Percentiles rank a stretch among this genome's conserved stretches.
Evolutionary conservation across 2,888 invertebrate genomes (phyloP).

Genomic region (Graphium colonna): DNA sequence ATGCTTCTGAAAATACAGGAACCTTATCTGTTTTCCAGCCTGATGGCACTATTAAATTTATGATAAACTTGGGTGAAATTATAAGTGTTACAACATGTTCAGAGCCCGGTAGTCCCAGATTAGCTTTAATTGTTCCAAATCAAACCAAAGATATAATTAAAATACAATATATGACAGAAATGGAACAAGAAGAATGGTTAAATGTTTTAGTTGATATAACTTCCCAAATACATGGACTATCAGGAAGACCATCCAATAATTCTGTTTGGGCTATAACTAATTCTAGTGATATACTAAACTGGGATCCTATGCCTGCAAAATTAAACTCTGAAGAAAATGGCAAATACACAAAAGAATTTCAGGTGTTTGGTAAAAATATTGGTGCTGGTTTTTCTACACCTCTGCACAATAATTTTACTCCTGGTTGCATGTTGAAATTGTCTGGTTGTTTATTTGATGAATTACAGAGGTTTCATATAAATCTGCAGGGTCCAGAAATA

Average conservation of each 20-base stretch:
- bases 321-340: conserved; percentile 72
- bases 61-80: conserved; percentile 86
- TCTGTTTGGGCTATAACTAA: conserved; percentile 89
- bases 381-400: conserved; percentile 79
- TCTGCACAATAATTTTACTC: conserved; percentile 86
- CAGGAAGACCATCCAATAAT: conserved; percentile 84
- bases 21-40: conserved; percentile 88
- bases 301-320: conserved; percentile 85
- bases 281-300: conserved; percentile 90
- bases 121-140: conserved; percentile 87
- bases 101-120: conserved; percentile 88
- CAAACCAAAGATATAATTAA: conserved; percentile 82
- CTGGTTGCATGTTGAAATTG: conserved; percentile 84
- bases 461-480: conserved; percentile 85
- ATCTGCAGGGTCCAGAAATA: conserved; percentile 83
- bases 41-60: conserved; percentile 88
- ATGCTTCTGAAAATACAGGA: conserved; percentile 85
- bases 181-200: conserved; percentile 94
- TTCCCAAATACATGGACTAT: conserved; percentile 85
- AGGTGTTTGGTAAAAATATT: conserved; percentile 85
- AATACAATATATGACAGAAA: conserved; percentile 89
- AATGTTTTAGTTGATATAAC: conserved; percentile 88
- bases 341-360: conserved; percentile 82
- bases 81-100: conserved; percentile 88
- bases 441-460: conserved; percentile 87